Percentiles rank a stretch among this genome's conserved stretches.
These are phyloP conservation scores for Apodemus sylvaticus DNA, from an alignment of 2,113 vertebrate genomes.

Conservation along the genomic window DNA sequence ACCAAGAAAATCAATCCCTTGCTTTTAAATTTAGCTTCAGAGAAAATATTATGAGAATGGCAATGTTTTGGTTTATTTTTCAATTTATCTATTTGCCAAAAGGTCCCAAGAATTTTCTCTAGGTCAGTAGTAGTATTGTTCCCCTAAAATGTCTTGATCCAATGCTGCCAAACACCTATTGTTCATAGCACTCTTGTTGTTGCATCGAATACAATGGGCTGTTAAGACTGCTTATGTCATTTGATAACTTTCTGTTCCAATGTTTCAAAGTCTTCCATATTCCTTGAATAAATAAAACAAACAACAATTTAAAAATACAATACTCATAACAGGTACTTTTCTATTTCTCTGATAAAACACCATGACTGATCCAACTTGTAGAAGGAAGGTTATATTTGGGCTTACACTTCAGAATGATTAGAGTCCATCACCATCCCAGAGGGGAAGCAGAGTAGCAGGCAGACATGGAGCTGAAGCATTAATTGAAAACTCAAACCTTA, in stretches of 20 bases:
- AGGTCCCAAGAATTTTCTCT: neutral
- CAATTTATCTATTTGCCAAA: neutral
- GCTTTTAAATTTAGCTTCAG: neutral
- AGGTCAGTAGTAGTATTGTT: neutral
- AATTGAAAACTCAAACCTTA: neutral
- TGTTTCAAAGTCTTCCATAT: neutral
- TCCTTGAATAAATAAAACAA: neutral
- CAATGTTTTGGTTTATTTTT: neutral
- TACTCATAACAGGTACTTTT: neutral
- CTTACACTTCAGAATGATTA: neutral
- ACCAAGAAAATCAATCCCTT: neutral
- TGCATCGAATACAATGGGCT: neutral
- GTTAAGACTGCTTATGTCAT: neutral
- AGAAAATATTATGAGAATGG: neutral
- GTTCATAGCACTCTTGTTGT: neutral
- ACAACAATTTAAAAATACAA: neutral
- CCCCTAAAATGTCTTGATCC: neutral
- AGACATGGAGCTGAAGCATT: neutral
- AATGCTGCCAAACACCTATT: neutral
- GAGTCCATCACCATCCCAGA: neutral
- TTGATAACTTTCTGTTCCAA: accelerated
- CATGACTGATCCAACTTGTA: neutral
- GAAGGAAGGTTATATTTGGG: neutral
- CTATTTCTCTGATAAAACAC: neutral
- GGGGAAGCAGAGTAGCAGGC: too few species aligned